Percentiles rank a stretch among this genome's conserved stretches.
Conservation (phyloP, 2,113 vertebrate genomes). For the Ailuropoda melanoleuca region DNA sequence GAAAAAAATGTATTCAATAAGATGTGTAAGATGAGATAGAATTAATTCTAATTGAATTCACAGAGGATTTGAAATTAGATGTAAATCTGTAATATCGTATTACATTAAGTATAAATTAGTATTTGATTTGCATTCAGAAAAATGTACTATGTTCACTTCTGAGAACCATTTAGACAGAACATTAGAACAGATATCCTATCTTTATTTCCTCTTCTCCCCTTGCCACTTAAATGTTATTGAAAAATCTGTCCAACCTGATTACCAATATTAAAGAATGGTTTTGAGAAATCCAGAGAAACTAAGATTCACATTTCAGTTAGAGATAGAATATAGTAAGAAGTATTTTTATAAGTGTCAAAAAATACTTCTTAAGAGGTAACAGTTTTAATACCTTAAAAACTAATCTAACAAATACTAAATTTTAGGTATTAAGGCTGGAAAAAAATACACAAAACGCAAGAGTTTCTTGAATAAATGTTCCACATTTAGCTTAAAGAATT, state of each 20-base stretch:
- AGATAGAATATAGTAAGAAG: not conserved
- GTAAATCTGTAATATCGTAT: conserved; percentile 54
- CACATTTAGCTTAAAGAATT: not conserved
- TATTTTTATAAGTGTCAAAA: not conserved
- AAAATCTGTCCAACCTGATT: conserved; percentile 1
- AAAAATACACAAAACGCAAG: not conserved
- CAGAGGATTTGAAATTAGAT: conserved; percentile 60
- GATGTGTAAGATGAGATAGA: conserved; percentile 51
- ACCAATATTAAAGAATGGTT: not conserved
- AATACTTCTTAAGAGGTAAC: not conserved
- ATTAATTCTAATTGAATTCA: conserved; percentile 66
- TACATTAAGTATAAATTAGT: conserved; percentile 56
- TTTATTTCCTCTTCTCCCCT: not conserved
- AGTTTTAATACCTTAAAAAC: not conserved
- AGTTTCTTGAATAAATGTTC: not conserved
- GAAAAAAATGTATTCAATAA: conserved; percentile 63
- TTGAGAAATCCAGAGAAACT: conserved; percentile 6
- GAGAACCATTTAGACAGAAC: conserved; percentile 32
- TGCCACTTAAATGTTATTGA: not conserved
- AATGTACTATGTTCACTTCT: conserved; percentile 14
- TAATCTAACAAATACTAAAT: not conserved
- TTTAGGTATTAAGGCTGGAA: not conserved
- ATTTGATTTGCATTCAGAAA: conserved; percentile 45
- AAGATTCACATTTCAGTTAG: not conserved
- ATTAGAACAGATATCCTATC: not conserved